A percentile compares a stretch with the other conserved stretches of the same genome.
These are phyloP conservation scores for Zophobas morio DNA, from an alignment of 1,140 invertebrate species.

Conservation along the genomic window DNA sequence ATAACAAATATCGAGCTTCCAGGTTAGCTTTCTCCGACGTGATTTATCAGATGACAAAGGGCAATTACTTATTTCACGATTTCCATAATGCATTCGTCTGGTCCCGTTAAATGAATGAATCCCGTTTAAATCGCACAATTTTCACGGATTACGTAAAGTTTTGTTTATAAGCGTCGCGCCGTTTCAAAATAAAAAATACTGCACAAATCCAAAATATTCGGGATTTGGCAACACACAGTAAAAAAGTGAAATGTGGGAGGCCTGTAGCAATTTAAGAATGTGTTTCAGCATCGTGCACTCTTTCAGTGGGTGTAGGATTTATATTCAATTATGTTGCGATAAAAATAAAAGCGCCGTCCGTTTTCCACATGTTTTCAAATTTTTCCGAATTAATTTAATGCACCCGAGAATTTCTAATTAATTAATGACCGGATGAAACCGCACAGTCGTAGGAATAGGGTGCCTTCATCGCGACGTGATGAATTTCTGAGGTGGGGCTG, in stretches of 20 bases:
- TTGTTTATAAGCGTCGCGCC: neutral
- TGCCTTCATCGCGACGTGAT: slow-evolving; percentile 21
- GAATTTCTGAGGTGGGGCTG: slow-evolving; percentile 31
- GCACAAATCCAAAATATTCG: slow-evolving; percentile 13
- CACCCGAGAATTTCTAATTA: slow-evolving; percentile 28
- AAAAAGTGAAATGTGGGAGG: slow-evolving; percentile 39
- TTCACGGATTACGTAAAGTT: neutral
- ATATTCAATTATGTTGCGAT: slow-evolving; percentile 38
- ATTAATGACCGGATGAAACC: slow-evolving; percentile 26
- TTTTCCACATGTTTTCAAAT: slow-evolving; percentile 1
- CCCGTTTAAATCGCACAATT: neutral
- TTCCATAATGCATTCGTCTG: slow-evolving; percentile 34
- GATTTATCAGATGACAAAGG: slow-evolving; percentile 40
- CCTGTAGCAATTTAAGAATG: slow-evolving; percentile 42
- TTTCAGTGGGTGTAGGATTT: slow-evolving; percentile 39
- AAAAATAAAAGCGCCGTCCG: slow-evolving; percentile 23
- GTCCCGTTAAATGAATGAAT: neutral
- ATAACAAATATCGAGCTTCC: slow-evolving; percentile 34
- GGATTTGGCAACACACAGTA: slow-evolving; percentile 29
- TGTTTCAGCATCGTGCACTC: slow-evolving; percentile 42
- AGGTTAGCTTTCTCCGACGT: slow-evolving; percentile 34
- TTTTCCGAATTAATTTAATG: slow-evolving; percentile 32
- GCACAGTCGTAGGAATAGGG: slow-evolving; percentile 23
- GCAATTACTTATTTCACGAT: slow-evolving; percentile 32
- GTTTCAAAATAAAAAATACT: slow-evolving; percentile 2